Percentiles rank a stretch among this genome's conserved stretches.
phyloP scores from a whole-genome alignment of 2,888 invertebrate species.

The Leucania comma region DNA sequence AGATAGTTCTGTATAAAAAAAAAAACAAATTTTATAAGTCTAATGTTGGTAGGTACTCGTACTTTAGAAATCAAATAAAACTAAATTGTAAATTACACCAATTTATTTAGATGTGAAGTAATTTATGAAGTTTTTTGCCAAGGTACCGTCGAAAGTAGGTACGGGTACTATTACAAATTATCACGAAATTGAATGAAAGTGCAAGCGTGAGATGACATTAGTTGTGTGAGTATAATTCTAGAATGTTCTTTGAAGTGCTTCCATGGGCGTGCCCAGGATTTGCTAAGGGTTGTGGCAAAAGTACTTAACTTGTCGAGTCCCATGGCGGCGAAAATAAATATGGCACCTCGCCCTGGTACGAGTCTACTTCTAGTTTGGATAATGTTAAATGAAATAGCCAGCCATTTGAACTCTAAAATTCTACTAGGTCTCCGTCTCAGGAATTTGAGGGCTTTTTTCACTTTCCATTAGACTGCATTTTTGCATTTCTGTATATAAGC shows the following conservation, averaged over 20 bases:
- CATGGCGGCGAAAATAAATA: too few relatives aligned
- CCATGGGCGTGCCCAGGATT: too few relatives aligned
- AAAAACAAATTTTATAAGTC: neutral
- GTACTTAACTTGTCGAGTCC: too few relatives aligned
- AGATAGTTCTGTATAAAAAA: constrained; percentile 7
- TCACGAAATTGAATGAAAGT: constrained; percentile 27
- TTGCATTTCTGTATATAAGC: too few relatives aligned
- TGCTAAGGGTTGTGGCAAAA: too few relatives aligned
- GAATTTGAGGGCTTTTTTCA: too few relatives aligned
- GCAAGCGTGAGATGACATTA: constrained; percentile 2
- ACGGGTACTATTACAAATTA: constrained; percentile 12
- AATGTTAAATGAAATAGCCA: too few relatives aligned
- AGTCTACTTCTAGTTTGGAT: too few relatives aligned
- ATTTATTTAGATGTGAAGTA: constrained; percentile 14
- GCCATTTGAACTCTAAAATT: too few relatives aligned
- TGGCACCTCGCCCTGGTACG: too few relatives aligned
- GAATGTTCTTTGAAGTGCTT: constrained; percentile 16
- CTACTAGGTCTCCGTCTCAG: too few relatives aligned
- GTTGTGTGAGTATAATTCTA: constrained; percentile 6
- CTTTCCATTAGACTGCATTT: too few relatives aligned
- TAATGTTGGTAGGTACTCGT: neutral
- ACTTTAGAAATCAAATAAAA: constrained; percentile 5
- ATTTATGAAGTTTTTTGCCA: constrained; percentile 4
- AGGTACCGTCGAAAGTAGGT: constrained; percentile 3
- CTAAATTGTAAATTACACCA: neutral